Evolutionary conservation across 53 echinoderm and acorn worm species (phyloP).

Genomic region (Apostichopus leukothele): DNA sequence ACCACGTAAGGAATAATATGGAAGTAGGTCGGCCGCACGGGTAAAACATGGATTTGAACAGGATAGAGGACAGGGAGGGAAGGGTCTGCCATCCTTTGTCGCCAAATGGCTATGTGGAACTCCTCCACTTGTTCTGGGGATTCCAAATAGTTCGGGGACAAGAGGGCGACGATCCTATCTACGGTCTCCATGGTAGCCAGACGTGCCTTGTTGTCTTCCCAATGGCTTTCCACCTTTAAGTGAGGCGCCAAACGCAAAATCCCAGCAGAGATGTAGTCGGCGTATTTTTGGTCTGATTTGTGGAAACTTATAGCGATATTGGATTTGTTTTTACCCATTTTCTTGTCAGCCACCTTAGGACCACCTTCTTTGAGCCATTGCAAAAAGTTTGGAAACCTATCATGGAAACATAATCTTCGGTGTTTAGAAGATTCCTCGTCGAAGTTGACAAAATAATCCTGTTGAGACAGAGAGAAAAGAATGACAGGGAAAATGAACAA

Average conservation of each 20-base stretch:
- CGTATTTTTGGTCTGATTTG: slow-evolving; percentile 67
- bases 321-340: slow-evolving; percentile 14
- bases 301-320: slow-evolving; percentile 80
- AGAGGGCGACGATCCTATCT: slow-evolving; percentile 61
- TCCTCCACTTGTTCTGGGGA: slow-evolving; percentile 83
- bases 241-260: slow-evolving; percentile 48
- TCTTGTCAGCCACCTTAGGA: background rate
- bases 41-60: slow-evolving; percentile 74
- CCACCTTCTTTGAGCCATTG: background rate
- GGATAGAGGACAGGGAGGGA: slow-evolving; percentile 65
- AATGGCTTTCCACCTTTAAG: slow-evolving; percentile 47
- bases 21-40: slow-evolving; percentile 79
- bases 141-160: slow-evolving; percentile 82
- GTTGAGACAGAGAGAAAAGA: background rate
- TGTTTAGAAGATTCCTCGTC: slow-evolving; percentile 11
- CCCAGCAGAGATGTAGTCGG: slow-evolving; percentile 32
- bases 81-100: slow-evolving; percentile 65
- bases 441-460: background rate
- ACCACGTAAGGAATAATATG: slow-evolving; percentile 63
- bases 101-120: slow-evolving; percentile 82
- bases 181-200: slow-evolving; percentile 71
- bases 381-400: background rate
- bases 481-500: background rate
- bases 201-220: slow-evolving; percentile 58
- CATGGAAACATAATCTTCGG: background rate